phyloP scores from a whole-genome alignment of 2,113 vertebrate genomes.

The Rattus norvegicus region DNA sequence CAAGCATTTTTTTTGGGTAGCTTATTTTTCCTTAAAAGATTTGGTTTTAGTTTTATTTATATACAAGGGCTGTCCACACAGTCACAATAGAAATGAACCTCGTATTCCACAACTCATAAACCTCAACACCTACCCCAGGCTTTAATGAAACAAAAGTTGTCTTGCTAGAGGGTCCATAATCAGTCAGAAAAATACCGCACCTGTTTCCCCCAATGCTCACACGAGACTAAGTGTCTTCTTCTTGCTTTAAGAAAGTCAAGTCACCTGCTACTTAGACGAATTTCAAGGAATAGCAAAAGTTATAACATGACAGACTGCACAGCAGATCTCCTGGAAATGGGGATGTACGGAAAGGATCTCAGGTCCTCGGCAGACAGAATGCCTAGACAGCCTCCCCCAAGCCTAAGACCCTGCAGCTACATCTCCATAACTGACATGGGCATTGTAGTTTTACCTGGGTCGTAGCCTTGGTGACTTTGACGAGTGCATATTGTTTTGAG shows the following conservation, averaged over 20 bases:
- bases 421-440: background rate
- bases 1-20: background rate
- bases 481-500: slow-evolving; percentile 76
- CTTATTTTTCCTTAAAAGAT: background rate
- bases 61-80: background rate
- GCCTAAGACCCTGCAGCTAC: background rate
- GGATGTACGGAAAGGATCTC: background rate
- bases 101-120: background rate
- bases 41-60: background rate
- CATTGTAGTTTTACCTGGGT: slow-evolving; percentile 79
- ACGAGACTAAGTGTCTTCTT: background rate
- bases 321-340: background rate
- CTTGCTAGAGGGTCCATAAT: background rate
- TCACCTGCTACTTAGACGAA: background rate
- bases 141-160: background rate
- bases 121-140: background rate
- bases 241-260: background rate
- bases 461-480: slow-evolving; percentile 77
- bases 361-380: background rate
- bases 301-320: background rate
- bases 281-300: background rate
- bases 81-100: background rate
- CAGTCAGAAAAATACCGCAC: background rate
- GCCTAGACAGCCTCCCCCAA: too few relatives aligned
- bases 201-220: background rate